Conservation (phyloP, 2,797 vertebrate species). For the Peromyscus attwateri region DNA sequence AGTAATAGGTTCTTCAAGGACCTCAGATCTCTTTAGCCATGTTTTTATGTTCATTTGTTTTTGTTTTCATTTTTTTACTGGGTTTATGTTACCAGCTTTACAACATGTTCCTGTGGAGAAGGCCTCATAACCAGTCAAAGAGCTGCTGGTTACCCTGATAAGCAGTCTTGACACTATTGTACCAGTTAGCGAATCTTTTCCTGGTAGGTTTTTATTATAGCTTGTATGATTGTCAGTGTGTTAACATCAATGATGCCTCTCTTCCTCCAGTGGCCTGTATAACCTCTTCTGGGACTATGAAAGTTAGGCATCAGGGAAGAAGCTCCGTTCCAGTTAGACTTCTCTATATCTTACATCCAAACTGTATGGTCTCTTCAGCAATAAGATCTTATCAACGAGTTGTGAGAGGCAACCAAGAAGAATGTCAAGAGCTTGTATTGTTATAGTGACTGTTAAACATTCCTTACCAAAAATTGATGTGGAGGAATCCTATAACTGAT, state of each 20-base stretch:
- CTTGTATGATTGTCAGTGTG: neutral
- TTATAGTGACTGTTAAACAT: neutral
- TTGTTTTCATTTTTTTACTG: neutral
- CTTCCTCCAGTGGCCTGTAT: neutral
- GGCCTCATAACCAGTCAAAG: neutral
- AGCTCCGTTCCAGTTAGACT: neutral
- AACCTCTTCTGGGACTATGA: neutral
- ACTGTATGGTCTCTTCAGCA: neutral
- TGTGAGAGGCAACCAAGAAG: neutral
- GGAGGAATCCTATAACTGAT: neutral
- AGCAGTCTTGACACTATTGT: neutral
- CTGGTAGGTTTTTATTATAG: neutral
- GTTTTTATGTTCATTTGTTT: no score
- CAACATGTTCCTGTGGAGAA: neutral
- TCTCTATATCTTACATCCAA: neutral
- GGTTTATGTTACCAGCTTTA: neutral
- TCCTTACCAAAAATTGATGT: neutral
- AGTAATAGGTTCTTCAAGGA: neutral
- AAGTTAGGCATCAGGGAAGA: neutral
- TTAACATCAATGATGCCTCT: neutral
- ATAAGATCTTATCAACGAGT: neutral
- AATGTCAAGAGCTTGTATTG: neutral
- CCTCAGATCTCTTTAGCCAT: neutral
- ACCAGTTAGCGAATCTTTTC: neutral
- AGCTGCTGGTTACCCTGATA: neutral